Percentiles rank a stretch among this genome's conserved stretches.
Conservation (phyloP, 2,113 vertebrate genomes). For the Vicugna pacos region DNA sequence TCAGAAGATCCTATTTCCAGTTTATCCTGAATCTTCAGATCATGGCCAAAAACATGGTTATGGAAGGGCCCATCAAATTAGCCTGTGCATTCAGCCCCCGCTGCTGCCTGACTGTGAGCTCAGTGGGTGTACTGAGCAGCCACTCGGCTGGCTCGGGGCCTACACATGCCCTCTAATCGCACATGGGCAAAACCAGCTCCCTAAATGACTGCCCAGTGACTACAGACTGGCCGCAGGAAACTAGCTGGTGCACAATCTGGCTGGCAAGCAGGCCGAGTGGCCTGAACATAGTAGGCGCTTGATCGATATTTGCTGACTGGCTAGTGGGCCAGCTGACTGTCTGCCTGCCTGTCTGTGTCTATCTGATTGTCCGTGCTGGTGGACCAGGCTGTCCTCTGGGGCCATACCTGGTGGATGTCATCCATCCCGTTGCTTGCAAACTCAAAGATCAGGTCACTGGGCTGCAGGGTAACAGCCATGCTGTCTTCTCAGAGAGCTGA, state of each 20-base stretch:
- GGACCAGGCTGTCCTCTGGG: neutral
- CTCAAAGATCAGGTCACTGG: slow-evolving; percentile 92
- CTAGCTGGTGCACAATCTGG: neutral
- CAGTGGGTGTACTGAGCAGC: slow-evolving; percentile 1
- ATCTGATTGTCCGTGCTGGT: neutral
- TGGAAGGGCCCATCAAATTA: neutral
- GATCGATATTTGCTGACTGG: neutral
- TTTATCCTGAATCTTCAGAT: slow-evolving; percentile 1
- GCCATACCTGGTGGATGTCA: slow-evolving; percentile 80
- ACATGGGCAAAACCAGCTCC: neutral
- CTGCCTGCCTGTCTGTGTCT: neutral
- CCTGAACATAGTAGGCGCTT: slow-evolving; percentile 60
- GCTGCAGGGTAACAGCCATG: slow-evolving; percentile 92
- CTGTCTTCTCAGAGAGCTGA: slow-evolving; percentile 66
- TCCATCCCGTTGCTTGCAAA: slow-evolving; percentile 95
- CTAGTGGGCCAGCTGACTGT: neutral
- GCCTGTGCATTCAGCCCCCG: neutral
- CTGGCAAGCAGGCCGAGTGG: neutral
- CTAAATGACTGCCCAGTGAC: neutral
- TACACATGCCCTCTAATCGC: neutral
- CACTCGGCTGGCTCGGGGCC: neutral
- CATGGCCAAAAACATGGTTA: neutral
- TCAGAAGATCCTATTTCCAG: neutral
- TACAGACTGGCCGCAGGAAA: neutral
- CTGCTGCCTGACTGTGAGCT: neutral